phyloP scores from a whole-genome alignment of 37 sponge, comb jelly and placozoan species.

The Spongia lamella region DNA sequence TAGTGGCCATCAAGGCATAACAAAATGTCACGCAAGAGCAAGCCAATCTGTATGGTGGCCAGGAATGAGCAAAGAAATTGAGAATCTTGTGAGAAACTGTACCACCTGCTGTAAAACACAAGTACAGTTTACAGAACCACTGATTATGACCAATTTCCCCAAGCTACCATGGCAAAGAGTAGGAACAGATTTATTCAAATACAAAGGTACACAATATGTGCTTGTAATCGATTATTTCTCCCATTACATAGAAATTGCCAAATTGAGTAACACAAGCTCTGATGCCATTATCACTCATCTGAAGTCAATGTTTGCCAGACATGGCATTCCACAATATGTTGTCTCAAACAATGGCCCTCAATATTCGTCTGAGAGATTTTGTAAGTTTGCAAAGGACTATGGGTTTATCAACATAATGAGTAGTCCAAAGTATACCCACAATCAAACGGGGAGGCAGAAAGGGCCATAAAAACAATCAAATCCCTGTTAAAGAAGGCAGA shows the following conservation, averaged over 20 bases:
- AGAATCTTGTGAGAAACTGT: background rate
- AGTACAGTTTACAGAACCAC: background rate
- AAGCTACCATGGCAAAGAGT: conserved; percentile 20
- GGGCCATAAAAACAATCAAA: conserved; percentile 4
- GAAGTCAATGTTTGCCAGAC: background rate
- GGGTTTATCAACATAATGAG: background rate
- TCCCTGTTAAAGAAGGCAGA: conserved; percentile 2
- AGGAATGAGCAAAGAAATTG: too few relatives aligned
- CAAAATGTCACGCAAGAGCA: conserved; percentile 1
- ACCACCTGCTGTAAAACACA: background rate
- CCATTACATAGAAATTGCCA: background rate
- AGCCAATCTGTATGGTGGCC: conserved; percentile 9
- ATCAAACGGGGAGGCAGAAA: background rate
- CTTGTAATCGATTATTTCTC: conserved; percentile 31
- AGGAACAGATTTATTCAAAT: conserved; percentile 9
- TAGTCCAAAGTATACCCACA: conserved; percentile 5
- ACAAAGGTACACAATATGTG: conserved; percentile 5
- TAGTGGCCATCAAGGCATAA: conserved; percentile 5
- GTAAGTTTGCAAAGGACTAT: background rate
- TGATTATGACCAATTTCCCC: conserved; percentile 8
- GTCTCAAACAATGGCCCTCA: conserved; percentile 8
- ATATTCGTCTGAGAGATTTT: background rate
- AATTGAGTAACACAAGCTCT: background rate
- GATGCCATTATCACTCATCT: background rate
- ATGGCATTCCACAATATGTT: background rate